These are phyloP conservation scores for Toxotes jaculatrix DNA, from an alignment of 2,113 vertebrate genomes.

Conservation along the genomic window DNA sequence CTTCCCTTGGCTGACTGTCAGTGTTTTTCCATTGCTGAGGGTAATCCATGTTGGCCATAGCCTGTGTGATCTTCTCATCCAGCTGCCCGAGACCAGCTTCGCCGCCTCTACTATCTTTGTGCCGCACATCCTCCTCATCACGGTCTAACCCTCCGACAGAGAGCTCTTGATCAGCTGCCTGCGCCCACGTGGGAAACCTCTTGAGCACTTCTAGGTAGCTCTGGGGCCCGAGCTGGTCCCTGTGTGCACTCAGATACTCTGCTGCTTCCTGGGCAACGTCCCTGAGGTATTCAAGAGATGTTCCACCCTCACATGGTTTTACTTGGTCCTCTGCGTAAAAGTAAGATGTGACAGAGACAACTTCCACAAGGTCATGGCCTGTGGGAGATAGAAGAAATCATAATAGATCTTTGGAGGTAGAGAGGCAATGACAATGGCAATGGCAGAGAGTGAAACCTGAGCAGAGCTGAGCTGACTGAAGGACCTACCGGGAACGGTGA, in stretches of 20 bases:
- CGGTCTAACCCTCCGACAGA: neutral
- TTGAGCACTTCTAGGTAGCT: conserved; percentile 85
- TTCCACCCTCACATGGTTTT: conserved; percentile 75
- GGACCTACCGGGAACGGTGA: conserved; percentile 86
- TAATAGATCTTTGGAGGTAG: neutral
- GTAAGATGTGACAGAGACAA: conserved; percentile 84
- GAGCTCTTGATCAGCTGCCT: conserved; percentile 17
- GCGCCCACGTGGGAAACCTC: conserved; percentile 68
- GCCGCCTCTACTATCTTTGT: conserved; percentile 46
- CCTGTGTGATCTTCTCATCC: conserved; percentile 84
- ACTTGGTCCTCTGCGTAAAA: conserved; percentile 76
- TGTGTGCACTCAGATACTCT: conserved; percentile 79
- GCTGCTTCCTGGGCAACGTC: conserved; percentile 87
- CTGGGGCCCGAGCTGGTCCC: conserved; percentile 69
- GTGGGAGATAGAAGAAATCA: conserved; percentile 18
- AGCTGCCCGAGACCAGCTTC: conserved; percentile 72
- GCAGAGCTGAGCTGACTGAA: neutral
- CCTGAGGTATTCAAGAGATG: conserved; percentile 81
- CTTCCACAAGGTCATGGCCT: conserved; percentile 87
- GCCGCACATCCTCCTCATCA: conserved; percentile 19
- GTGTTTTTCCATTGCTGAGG: conserved; percentile 84
- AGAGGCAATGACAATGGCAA: neutral
- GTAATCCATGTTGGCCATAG: conserved; percentile 85
- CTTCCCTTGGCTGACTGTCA: conserved; percentile 71
- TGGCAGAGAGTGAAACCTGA: neutral